phyloP scores from a whole-genome alignment of 2,797 vertebrate genomes.

The Molossus molossus region DNA sequence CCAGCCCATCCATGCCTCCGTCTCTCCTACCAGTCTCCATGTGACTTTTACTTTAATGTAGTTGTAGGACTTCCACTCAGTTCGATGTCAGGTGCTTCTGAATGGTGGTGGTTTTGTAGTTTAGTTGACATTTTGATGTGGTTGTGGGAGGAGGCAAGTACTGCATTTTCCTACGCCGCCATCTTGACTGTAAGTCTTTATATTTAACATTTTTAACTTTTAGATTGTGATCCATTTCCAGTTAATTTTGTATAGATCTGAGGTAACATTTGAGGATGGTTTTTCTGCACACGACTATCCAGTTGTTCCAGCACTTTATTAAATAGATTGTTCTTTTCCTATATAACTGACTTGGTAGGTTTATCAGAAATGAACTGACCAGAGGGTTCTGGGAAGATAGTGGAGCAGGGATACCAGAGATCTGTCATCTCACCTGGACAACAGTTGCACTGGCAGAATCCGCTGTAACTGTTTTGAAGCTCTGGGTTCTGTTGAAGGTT shows the following conservation, averaged over 20 bases:
- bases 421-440: neutral
- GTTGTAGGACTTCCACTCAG: no score
- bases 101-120: no score
- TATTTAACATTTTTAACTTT: neutral
- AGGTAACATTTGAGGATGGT: neutral
- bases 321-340: neutral
- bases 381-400: neutral
- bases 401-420: no score
- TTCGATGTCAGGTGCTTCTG: no score
- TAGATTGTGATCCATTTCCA: neutral
- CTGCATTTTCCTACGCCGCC: no score
- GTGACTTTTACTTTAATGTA: no score
- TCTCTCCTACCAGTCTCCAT: no score
- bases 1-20: no score
- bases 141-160: no score
- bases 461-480: neutral
- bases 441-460: neutral
- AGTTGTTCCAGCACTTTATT: neutral
- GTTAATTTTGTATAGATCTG: neutral
- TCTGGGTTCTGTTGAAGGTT: neutral
- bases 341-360: neutral
- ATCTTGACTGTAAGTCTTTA: no score
- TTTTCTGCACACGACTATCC: neutral
- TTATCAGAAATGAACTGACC: neutral
- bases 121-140: no score